These are phyloP conservation scores for Agrypnus murinus DNA, from an alignment of 2,888 invertebrate species.

Conservation along the genomic window DNA sequence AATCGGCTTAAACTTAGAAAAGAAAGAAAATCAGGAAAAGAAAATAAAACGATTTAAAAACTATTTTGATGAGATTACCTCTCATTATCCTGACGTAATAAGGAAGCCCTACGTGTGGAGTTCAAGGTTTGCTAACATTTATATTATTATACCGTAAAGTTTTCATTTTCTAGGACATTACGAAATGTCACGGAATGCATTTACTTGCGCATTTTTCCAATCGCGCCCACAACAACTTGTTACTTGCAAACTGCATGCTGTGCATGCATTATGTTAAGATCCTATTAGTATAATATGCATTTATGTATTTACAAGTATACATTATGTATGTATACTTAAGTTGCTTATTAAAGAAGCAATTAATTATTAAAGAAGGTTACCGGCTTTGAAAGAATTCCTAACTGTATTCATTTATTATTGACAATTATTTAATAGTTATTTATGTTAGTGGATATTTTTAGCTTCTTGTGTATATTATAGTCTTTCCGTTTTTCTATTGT, in stretches of 20 bases:
- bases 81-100: conserved; percentile 52
- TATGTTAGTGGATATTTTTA: too few species aligned
- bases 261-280: conserved; percentile 29
- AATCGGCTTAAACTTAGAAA: too few species aligned
- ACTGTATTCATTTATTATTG: conserved; percentile 46
- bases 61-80: conserved; percentile 29
- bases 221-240: conserved; percentile 53
- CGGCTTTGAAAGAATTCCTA: conserved; percentile 45
- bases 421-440: conserved; percentile 16
- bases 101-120: conserved; percentile 58
- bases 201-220: conserved; percentile 54
- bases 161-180: conserved; percentile 60
- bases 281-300: too few species aligned
- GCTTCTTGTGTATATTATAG: too few species aligned
- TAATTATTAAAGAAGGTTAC: conserved; percentile 50
- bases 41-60: too few species aligned
- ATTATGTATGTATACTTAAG: background rate
- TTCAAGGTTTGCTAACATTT: conserved; percentile 64
- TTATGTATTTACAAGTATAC: too few species aligned
- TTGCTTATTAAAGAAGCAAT: conserved; percentile 18
- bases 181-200: conserved; percentile 55
- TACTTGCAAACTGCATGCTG: conserved; percentile 10
- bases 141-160: conserved; percentile 58
- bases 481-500: too few species aligned
- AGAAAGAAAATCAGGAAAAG: background rate